Conservation (phyloP, 2,113 vertebrate genomes). For the Arothron firmamentum region DNA sequence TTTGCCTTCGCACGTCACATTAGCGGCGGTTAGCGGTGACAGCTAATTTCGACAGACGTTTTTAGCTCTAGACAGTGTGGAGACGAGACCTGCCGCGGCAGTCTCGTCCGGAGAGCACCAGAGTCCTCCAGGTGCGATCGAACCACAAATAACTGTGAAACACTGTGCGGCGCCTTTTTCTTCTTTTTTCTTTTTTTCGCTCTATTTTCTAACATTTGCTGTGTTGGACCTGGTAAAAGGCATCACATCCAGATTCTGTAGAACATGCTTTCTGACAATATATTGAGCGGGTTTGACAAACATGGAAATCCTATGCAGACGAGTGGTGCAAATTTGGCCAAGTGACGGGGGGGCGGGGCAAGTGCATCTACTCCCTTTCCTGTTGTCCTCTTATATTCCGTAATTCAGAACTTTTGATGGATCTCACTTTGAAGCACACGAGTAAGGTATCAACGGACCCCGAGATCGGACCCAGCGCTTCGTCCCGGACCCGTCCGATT, state of each 20-base stretch:
- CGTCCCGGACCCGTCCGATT: slow-evolving; percentile 19
- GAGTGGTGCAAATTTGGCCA: slow-evolving; percentile 61
- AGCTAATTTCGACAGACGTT: slow-evolving; percentile 37
- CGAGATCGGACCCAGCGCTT: slow-evolving; percentile 27
- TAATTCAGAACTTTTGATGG: slow-evolving; percentile 40
- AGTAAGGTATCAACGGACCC: slow-evolving; percentile 45
- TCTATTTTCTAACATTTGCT: slow-evolving; percentile 44
- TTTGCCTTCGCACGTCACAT: not conserved
- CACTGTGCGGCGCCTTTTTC: slow-evolving; percentile 40
- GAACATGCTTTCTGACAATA: slow-evolving; percentile 59
- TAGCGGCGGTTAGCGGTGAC: slow-evolving; percentile 46
- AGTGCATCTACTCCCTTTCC: slow-evolving; percentile 37
- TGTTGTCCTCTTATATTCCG: slow-evolving; percentile 39
- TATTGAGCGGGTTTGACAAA: slow-evolving; percentile 43
- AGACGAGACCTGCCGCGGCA: too few relatives aligned
- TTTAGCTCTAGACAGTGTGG: slow-evolving; percentile 33
- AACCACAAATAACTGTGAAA: slow-evolving; percentile 37
- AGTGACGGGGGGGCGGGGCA: slow-evolving; percentile 43
- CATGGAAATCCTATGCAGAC: slow-evolving; percentile 44
- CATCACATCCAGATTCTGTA: slow-evolving; percentile 41
- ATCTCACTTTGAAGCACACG: slow-evolving; percentile 44
- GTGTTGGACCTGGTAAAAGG: slow-evolving; percentile 45
- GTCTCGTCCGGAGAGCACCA: slow-evolving; percentile 24
- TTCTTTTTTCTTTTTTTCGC: not conserved
- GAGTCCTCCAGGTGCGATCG: slow-evolving; percentile 29